A percentile compares a stretch with the other conserved stretches of the same genome.
Conservation (phyloP, 1,140 invertebrate species). For the Bicyclus anynana region DNA sequence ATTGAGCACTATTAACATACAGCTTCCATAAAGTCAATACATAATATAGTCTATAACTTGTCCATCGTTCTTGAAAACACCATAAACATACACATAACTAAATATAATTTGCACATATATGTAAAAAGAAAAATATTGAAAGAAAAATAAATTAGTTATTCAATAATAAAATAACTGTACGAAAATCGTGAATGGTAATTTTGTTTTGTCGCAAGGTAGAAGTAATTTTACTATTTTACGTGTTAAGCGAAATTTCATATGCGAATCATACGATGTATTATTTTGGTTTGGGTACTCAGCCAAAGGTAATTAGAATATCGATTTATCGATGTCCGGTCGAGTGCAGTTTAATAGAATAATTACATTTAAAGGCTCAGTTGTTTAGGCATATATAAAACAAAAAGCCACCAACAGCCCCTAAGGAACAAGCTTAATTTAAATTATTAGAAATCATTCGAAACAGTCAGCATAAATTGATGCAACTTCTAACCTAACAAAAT, state of each 20-base stretch:
- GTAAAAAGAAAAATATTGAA: not conserved
- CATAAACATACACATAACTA: conserved; percentile 8
- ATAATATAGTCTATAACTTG: not conserved
- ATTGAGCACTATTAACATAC: conserved; percentile 19
- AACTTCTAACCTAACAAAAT: conserved; percentile 67
- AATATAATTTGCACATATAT: conserved; percentile 2
- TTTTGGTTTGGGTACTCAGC: not conserved
- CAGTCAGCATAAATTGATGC: conserved; percentile 68
- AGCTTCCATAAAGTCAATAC: conserved; percentile 16
- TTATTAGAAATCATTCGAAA: conserved; percentile 56
- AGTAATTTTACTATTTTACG: not conserved
- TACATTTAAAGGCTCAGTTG: conserved; percentile 20
- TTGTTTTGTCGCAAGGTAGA: not conserved
- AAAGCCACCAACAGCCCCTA: conserved; percentile 69
- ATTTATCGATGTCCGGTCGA: conserved; percentile 32
- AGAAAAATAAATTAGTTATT: not conserved
- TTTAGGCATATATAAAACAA: conserved; percentile 49
- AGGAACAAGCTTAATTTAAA: conserved; percentile 56
- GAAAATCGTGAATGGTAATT: not conserved
- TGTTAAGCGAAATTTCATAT: not conserved
- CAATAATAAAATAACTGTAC: not conserved
- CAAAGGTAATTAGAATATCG: conserved; percentile 30
- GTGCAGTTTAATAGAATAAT: conserved; percentile 26
- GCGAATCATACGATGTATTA: not conserved
- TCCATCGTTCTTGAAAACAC: conserved; percentile 10